Base-by-base conservation (phyloP, 1,140 invertebrate species). In the Psix sp. region DNA sequence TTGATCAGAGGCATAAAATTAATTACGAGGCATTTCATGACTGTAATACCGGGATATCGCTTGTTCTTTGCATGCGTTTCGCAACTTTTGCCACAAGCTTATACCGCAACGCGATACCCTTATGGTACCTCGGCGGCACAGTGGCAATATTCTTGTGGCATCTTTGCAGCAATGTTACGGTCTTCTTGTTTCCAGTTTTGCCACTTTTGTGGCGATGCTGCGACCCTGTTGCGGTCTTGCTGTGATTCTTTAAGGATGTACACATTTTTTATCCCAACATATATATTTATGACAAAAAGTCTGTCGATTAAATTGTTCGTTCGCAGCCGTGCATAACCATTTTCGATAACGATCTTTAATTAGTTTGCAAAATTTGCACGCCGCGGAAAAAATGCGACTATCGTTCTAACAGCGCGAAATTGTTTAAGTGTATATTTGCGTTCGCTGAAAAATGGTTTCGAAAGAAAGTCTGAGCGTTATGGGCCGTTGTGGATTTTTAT, bases 121-220 rank as follows among this genome's bases (percentile, higher is more conserved):
- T 35, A 35, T 35, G 33, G 10, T 35, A 11, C 33, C 33, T 11
- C 13, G 5, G 33, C 33, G 33, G 33, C 33, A 35, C 33, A 35
- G 33, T 35, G 33, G 33, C 33, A 35, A 35, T 35, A 35, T 35
- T 11, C 33, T 35, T 35, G 33, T 35, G 33, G 33, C 33, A 35
- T 35, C 33, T 35, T 35, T 35, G 33, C 10, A 35, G 6, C 33
- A 35, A 35, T 14, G 33, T 35, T 35, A 35, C 11, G 33, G 33
- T 35, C n/a, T 35, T 14, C n/a, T 35, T 35, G 33, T 35, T 35
- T 35, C 33, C 33, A 35, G 33, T 35, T 35, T 11, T 35, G 33
- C n/a, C 33, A 35, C 13, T 14, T 13, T 35, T 35, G 33, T 35
- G 33, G 33, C 13, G 13, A 35, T 35, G 33, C 33, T 35, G 11